These are phyloP conservation scores for Thamnophis sirtalis DNA, from an alignment of 2,113 vertebrate species.

Conservation along the genomic window DNA sequence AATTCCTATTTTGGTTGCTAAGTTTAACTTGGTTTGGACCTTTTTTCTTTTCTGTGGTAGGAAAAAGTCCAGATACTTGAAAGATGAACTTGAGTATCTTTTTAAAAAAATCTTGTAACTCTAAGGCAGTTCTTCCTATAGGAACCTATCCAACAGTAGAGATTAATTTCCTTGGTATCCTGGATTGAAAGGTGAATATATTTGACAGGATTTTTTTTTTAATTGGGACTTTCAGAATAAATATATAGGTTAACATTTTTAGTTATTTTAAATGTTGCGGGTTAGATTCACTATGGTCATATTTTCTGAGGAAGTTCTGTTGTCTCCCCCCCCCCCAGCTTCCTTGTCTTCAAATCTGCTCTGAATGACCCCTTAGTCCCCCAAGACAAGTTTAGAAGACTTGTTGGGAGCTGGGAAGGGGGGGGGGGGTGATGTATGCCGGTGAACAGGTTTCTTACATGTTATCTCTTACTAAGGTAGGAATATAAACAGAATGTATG, in stretches of 20 bases:
- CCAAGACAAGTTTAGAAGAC: not conserved
- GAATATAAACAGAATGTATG: not conserved
- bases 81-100: not conserved
- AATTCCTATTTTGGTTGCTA: not conserved
- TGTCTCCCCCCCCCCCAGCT: not conserved
- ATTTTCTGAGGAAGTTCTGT: not conserved
- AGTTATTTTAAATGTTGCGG: not conserved
- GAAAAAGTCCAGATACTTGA: not conserved
- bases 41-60: not conserved
- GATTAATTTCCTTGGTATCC: not conserved
- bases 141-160: not conserved
- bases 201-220: not conserved
- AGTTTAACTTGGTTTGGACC: not conserved
- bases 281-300: not conserved
- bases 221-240: not conserved
- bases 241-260: not conserved
- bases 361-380: not conserved
- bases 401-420: not conserved
- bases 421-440: not conserved
- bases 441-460: not conserved
- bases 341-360: not conserved
- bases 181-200: not conserved
- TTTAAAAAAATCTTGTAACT: not conserved
- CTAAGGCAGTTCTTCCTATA: not conserved
- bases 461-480: not conserved